A percentile compares a stretch with the other conserved stretches of the same genome.
Evolutionary conservation across 30 jellyfish, hydroid and myxozoan species (phyloP).

Genomic region (Aurelia coerulea): DNA sequence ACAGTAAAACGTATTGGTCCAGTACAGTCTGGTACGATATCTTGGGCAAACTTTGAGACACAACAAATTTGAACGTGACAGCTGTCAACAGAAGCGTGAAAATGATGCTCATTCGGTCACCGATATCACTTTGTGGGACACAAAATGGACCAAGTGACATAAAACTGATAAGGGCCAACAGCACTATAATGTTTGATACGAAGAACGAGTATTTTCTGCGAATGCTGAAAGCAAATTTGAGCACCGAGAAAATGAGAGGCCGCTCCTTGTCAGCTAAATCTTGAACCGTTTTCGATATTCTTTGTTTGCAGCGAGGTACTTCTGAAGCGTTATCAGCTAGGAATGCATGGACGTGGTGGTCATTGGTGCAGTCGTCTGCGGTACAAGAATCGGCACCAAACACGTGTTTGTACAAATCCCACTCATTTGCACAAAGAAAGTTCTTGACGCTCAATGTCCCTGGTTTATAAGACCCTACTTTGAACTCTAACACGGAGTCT

Average conservation of each 20-base stretch:
- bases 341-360: too few relatives aligned
- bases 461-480: conserved; percentile 49
- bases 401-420: conserved; percentile 79
- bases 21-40: conserved; percentile 75
- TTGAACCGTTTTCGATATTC: conserved; percentile 12
- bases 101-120: conserved; percentile 83
- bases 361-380: conserved; percentile 54
- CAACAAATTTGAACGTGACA: conserved; percentile 80
- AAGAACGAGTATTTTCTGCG: conserved; percentile 73
- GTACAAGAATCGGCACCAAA: conserved; percentile 46
- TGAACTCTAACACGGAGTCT: conserved; percentile 63
- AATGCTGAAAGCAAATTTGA: conserved; percentile 76
- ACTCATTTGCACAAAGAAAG: conserved; percentile 63
- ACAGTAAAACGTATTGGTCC: conserved; percentile 68
- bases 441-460: conserved; percentile 38
- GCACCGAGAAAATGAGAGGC: conserved; percentile 55
- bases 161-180: conserved; percentile 67
- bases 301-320: conserved; percentile 24
- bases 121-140: conserved; percentile 72
- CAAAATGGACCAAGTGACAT: conserved; percentile 79
- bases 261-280: conserved; percentile 9
- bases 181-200: conserved; percentile 66
- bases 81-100: conserved; percentile 82
- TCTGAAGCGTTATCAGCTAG: conserved; percentile 3
- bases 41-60: conserved; percentile 78